Evolutionary conservation across 2,888 invertebrate genomes (phyloP), one percentile per base, ranked within the genome.

Genomic region (Ferdinandea cuprea): DNA sequence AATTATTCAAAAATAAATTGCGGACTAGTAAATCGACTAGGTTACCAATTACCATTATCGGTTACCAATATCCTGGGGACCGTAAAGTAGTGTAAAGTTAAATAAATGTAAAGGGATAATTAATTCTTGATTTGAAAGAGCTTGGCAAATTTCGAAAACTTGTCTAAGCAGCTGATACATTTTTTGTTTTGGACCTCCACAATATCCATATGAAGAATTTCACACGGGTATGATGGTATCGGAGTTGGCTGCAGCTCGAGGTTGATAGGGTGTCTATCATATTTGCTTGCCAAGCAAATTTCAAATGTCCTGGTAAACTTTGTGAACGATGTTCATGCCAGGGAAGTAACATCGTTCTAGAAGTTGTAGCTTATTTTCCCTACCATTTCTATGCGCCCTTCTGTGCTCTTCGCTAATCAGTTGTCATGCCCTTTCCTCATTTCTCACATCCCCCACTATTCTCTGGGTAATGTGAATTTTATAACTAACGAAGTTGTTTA

Each of bases 41-140:
- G n/a, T n/a, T n/a, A n/a, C n/a, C n/a, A n/a, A n/a, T n/a, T n/a
- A n/a, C n/a, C 56, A 5, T 85, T 85, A 21, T 85, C 78, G 0
- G 66, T 50, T 1, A 86, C n/a, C n/a, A n/a, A n/a, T n/a, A n/a
- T n/a, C n/a, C n/a, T n/a, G n/a, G n/a, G n/a, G n/a, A n/a, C n/a
- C 35, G 35, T 35, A 3, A 35, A n/a, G 0, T 35, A 35, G 3
- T 35, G 35, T 9, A 35, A 35, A 3, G n/a, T 35, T 35, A 4
- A 11, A 0, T 9, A 3, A 3, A 35, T 4, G 11, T 35, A 35
- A 35, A 35, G 35, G 4, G 63, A 56, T 0, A 80, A 78, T 61
- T 44, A 78, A 9, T 61, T 46, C n/a, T 69, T 86, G 2, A 85
- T 74, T 8, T 46, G 78, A 35, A 85, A 85, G 1, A 85, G 28